A percentile compares a stretch with the other conserved stretches of the same genome.
These are phyloP conservation scores for Fistularia tabacaria DNA, from an alignment of 2,797 vertebrate species.

Conservation along the genomic window DNA sequence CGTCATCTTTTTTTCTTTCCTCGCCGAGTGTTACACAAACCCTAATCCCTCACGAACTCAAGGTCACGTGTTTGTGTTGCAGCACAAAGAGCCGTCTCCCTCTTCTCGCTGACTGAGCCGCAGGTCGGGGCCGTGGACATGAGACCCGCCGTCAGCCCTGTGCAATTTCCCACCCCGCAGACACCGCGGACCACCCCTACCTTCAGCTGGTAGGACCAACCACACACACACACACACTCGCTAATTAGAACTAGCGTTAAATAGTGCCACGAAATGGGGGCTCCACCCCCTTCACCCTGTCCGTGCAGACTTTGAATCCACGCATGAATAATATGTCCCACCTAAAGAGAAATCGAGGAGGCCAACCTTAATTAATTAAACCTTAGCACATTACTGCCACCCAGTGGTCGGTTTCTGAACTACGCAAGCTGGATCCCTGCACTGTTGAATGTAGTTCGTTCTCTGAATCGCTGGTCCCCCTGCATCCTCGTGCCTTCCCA, in stretches of 20 bases:
- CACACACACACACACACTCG: too few species aligned
- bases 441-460: too few species aligned
- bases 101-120: constrained; percentile 84
- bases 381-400: constrained; percentile 29
- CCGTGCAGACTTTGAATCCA: too few species aligned
- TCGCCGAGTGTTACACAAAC: too few species aligned
- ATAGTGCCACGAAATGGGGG: background rate
- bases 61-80: constrained; percentile 37
- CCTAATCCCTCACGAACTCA: background rate
- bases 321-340: too few species aligned
- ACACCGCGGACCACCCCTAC: constrained; percentile 84
- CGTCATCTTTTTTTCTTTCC: too few species aligned
- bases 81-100: constrained; percentile 90
- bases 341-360: too few species aligned
- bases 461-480: too few species aligned
- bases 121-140: constrained; percentile 67
- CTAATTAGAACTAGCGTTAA: background rate
- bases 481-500: too few species aligned
- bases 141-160: constrained; percentile 74
- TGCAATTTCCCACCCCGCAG: constrained; percentile 81
- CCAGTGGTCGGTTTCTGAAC: constrained; percentile 23
- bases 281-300: too few species aligned
- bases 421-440: background rate
- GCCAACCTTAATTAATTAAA: background rate
- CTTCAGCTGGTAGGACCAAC: constrained; percentile 70